Evolutionary conservation across 2,113 vertebrate species (phyloP), one percentile per base, ranked within the genome.

Genomic region (Nannobrachium achirus): DNA sequence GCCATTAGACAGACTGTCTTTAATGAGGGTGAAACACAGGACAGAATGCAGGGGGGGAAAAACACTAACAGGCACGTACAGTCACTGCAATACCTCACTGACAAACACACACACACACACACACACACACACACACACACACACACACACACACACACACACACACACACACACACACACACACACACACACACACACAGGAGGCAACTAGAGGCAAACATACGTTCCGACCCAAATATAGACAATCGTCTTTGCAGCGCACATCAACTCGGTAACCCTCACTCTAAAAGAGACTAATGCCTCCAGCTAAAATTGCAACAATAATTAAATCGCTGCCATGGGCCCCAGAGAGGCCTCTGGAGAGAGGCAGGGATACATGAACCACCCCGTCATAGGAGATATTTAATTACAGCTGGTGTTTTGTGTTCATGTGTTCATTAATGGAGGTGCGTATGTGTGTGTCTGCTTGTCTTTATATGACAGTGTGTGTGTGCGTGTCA

Each of bases 21-120:
- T 45, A 68, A 66, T 0, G 8, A 44, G 61, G 45, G 49, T 73
- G 19, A 71, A 68, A 60, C 10, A 1, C 6, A 55, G 58, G 58
- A 53, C 53, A 68, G 53, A 10, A 56, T 38, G 7, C 56, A 49
- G 4, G 16, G 6, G 16, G 6, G 13, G 19, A 66, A 66, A 48
- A 69, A 19, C 45, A 53, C 40, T 20, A 39, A 49, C 61, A 61
- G 10, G 19, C 57, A 33, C 38, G 33, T 2, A 16, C 38, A 49
- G 49, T 58, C 0, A 1, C 15, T 52, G 46, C 45, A 6, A 20
- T 13, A 11, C n/a, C 44, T 63, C 14, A 14, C 9, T 10, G 56
- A 38, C 40, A 20, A 20, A 46, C n/a, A n/a, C 15, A 19, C 19
- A 10, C 16, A 7, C 41, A 0, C 13, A 7, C 42, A 7, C 40